These are phyloP conservation scores for Copidosoma floridanum DNA, from an alignment of 1,140 invertebrate species.

Conservation along the genomic window DNA sequence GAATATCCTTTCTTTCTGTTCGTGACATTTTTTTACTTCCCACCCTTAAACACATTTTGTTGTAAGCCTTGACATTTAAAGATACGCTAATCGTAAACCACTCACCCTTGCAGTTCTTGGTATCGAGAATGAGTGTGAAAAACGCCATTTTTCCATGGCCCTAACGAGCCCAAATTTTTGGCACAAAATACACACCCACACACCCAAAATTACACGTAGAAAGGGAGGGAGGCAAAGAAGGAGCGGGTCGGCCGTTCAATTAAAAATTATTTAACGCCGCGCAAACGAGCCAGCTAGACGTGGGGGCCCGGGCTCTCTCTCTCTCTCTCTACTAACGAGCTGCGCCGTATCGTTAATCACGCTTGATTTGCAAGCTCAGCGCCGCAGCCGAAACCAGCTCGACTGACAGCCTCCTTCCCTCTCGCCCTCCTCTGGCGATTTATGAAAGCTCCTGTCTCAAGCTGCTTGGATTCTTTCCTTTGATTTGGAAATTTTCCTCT, in stretches of 20 bases:
- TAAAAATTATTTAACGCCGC: constrained; percentile 25
- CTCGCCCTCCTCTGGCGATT: constrained; percentile 12
- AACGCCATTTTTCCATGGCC: no score
- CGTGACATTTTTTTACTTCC: no score
- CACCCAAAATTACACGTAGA: background rate
- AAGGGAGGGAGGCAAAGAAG: background rate
- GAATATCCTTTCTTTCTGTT: no score
- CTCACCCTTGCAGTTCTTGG: no score
- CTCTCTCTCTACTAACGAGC: constrained; percentile 26
- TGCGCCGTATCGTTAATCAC: constrained; percentile 32
- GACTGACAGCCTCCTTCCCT: constrained; percentile 17
- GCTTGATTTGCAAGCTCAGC: constrained; percentile 40
- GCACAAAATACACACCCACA: background rate
- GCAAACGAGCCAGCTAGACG: constrained; percentile 8
- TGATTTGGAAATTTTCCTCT: background rate
- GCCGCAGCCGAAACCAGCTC: constrained; percentile 33
- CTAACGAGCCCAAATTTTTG: no score
- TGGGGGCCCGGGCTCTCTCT: no score
- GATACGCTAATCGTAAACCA: no score
- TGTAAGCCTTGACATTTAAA: no score
- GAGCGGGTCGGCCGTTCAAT: constrained; percentile 11
- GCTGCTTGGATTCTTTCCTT: background rate
- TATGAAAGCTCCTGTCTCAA: constrained; percentile 11
- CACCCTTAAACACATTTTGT: no score
- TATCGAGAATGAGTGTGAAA: no score